These are phyloP conservation scores for Syngnathus floridae DNA, from an alignment of 2,113 vertebrate genomes.

Conservation along the genomic window DNA sequence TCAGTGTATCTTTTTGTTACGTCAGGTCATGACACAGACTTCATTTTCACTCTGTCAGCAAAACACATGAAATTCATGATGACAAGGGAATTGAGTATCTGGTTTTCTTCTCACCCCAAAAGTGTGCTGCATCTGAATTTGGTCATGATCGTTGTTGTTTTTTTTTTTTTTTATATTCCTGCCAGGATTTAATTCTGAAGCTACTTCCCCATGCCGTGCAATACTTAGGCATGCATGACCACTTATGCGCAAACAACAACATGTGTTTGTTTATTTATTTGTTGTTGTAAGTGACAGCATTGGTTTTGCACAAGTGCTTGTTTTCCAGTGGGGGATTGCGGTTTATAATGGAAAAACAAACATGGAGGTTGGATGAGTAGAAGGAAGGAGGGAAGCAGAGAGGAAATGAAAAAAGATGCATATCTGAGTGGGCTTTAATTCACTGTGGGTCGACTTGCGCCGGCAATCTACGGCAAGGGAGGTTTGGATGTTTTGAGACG, in stretches of 20 bases:
- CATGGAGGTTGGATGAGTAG: conserved; percentile 8
- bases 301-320: not conserved
- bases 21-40: no score
- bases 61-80: no score
- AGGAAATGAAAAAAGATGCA: conserved; percentile 57
- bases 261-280: not conserved
- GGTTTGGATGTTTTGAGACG: conserved; percentile 6
- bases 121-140: no score
- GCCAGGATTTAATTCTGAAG: no score
- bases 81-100: no score
- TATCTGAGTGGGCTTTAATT: conserved; percentile 41
- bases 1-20: no score
- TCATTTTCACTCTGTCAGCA: no score
- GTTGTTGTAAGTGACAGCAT: not conserved
- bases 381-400: conserved; percentile 22
- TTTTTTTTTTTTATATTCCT: no score
- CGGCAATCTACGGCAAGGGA: conserved; percentile 12
- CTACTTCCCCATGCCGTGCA: no score
- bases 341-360: conserved; percentile 24
- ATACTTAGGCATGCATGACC: no score
- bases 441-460: conserved; percentile 1
- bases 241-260: conserved; percentile 1
- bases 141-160: no score
- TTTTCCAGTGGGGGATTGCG: conserved; percentile 3
- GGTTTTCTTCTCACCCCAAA: no score